Conservation (phyloP, 2,888 invertebrate species). For the Nemapogon koenigi region DNA sequence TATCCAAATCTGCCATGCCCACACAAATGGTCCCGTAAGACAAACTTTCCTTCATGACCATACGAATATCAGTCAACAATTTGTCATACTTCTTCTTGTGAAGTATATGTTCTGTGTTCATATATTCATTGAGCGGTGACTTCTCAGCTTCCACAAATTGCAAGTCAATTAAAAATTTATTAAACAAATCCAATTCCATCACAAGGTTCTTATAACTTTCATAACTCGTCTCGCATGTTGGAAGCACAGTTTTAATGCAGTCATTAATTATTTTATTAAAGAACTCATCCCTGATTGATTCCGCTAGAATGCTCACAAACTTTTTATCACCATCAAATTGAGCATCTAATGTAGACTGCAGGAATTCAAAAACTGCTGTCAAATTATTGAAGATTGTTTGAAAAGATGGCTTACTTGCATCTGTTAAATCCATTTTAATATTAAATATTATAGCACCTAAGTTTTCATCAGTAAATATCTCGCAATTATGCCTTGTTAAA, state of each 20-base stretch:
- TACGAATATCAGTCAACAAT: conserved; percentile 39
- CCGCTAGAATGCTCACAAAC: conserved; percentile 47
- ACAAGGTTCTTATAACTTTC: conserved; percentile 46
- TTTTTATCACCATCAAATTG: conserved; percentile 41
- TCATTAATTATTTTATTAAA: conserved; percentile 51
- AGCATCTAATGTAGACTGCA: conserved; percentile 46
- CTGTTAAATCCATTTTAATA: conserved; percentile 42
- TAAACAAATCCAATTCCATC: conserved; percentile 46
- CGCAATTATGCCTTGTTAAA: conserved; percentile 47
- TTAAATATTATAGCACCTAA: conserved; percentile 48
- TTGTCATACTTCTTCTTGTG: conserved; percentile 56
- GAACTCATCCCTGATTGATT: conserved; percentile 41
- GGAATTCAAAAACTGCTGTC: conserved; percentile 51
- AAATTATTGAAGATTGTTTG: conserved; percentile 52
- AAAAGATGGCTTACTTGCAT: conserved; percentile 37
- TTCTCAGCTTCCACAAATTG: conserved; percentile 41
- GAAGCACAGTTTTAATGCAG: conserved; percentile 45
- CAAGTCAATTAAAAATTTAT: conserved; percentile 50
- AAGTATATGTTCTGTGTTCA: conserved; percentile 47
- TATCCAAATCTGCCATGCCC: conserved; percentile 23
- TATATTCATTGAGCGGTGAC: conserved; percentile 48
- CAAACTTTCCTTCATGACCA: conserved; percentile 37
- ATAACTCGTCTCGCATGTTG: conserved; percentile 45
- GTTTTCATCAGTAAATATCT: conserved; percentile 48
- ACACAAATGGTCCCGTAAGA: conserved; percentile 38